A percentile compares a stretch with the other conserved stretches of the same genome.
phyloP scores from a whole-genome alignment of 2,113 vertebrate species.

The Cranoglanis bouderius region DNA sequence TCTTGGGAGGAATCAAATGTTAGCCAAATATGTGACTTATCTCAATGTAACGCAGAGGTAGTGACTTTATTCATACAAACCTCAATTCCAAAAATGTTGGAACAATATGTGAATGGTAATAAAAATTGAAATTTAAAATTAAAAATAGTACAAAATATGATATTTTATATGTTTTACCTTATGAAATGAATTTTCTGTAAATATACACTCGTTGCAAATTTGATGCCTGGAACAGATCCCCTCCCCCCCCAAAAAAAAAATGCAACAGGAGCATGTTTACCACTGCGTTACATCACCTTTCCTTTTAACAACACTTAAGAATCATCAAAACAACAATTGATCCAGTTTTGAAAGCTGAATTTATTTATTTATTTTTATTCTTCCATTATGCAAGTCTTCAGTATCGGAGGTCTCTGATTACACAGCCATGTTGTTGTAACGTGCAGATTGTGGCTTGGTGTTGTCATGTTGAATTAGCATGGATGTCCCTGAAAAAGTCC shows the following conservation, averaged over 20 bases:
- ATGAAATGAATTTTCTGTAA: not conserved
- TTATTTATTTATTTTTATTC: not conserved
- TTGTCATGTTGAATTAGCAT: not conserved
- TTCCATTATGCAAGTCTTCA: not conserved
- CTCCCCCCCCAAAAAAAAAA: no score
- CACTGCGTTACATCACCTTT: not conserved
- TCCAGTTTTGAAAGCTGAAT: not conserved
- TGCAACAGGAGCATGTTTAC: not conserved
- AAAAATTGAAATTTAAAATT: not conserved
- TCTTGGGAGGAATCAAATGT: not conserved
- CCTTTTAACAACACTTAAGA: constrained; percentile 1
- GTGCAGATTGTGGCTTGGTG: not conserved
- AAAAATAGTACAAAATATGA: not conserved
- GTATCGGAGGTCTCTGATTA: not conserved
- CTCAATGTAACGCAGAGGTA: not conserved
- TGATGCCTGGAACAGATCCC: not conserved
- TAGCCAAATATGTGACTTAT: not conserved
- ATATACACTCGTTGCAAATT: not conserved
- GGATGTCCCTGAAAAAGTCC: not conserved
- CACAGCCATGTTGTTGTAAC: not conserved
- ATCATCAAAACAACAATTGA: not conserved
- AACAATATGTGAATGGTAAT: not conserved
- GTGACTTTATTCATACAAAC: not conserved
- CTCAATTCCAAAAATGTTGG: not conserved
- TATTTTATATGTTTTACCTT: not conserved